Base-by-base conservation (phyloP, 2,797 vertebrate species). In the Euthynnus affinis region DNA sequence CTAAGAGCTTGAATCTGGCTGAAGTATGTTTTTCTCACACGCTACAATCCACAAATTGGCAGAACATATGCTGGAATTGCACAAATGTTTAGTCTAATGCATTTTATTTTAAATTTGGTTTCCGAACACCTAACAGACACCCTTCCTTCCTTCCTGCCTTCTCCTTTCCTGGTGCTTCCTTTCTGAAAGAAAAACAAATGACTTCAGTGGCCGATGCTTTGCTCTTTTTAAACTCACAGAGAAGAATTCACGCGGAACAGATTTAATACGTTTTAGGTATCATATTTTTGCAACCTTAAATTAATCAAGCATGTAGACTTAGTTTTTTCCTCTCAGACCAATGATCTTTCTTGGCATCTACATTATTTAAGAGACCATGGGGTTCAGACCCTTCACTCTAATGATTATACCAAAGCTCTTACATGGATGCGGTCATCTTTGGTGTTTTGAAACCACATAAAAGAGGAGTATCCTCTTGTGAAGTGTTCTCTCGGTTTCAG, bases 111-210 rank as follows among this genome's bases (percentile, higher is more conserved):
- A 42, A 37, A 58, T 18, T 52, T 53, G 70, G 49, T 65, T 78
- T 76, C 58, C 27, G 17, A 71, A 68, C 73, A 71, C 37, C 51
- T 57, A 27, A 53, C 25, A 51, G 22, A 78, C 75, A 37, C 44
- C 73, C 76, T 82, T 78, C 77, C 74, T 86, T 80, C 76, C 72
- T 25, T 20, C 46, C 46, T 20, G n/a, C 49, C 74, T 22, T 61
- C 63, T 59, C 42, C 65, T 78, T 87, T 88, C 86, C 87, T 84
- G 75, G 10, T 14, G 42, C 14, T 42, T 27, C 52, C 15, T 23
- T 55, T 9, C 12, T n/a, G 1, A 22, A 17, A 17, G 48, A 65
- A 68, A 89, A 92, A 89, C 83, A 92, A 87, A 87, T 85, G 40
- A 72, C 81, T 74, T 83, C 74, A 81, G 74, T 3, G 65, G 62